Evolutionary conservation across 2,888 invertebrate species (phyloP).

Genomic region (Clivina fossor): DNA sequence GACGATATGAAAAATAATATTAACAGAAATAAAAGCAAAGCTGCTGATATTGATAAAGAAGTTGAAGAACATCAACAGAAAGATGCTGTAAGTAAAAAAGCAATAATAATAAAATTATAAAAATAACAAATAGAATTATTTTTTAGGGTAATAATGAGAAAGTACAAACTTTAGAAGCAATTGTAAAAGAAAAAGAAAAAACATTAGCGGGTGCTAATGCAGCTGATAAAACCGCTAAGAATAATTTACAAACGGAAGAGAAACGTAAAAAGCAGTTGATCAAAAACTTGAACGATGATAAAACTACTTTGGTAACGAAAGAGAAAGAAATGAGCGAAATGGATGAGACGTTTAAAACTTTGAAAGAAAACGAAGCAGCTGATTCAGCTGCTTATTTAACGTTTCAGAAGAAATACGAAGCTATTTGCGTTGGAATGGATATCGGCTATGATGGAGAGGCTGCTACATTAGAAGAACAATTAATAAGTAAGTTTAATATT

Average conservation of each 20-base stretch:
- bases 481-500: constrained; percentile 77
- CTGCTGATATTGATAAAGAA: constrained; percentile 60
- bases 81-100: constrained; percentile 63
- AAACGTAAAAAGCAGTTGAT: constrained; percentile 68
- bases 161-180: constrained; percentile 64
- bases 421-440: constrained; percentile 79
- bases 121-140: constrained; percentile 33
- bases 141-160: constrained; percentile 68
- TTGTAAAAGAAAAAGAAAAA: constrained; percentile 66
- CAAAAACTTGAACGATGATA: constrained; percentile 70
- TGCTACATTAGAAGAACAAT: constrained; percentile 84
- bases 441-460: constrained; percentile 77
- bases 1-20: constrained; percentile 53
- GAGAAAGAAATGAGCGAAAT: constrained; percentile 61
- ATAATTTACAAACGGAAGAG: constrained; percentile 67
- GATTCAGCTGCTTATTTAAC: constrained; percentile 68
- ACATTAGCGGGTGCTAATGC: constrained; percentile 67
- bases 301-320: constrained; percentile 61
- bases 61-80: constrained; percentile 64
- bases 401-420: constrained; percentile 81
- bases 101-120: neutral
- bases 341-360: constrained; percentile 65
- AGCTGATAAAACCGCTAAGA: constrained; percentile 64
- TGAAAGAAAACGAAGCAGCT: constrained; percentile 66
- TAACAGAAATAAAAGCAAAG: constrained; percentile 57